Conservation (phyloP, 1,140 invertebrate species). For the Leptopilina clavipes region DNA sequence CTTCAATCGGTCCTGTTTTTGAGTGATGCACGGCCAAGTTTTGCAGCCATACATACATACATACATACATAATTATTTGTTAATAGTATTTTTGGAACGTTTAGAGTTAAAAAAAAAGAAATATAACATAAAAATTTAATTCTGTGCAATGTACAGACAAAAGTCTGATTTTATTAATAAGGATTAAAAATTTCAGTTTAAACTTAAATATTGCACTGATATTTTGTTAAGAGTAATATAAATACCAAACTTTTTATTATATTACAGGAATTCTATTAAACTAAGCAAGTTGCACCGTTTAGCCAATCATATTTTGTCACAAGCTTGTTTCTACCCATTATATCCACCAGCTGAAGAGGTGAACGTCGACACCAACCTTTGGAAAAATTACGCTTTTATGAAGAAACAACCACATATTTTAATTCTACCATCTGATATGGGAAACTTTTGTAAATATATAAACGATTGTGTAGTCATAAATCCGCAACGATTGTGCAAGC, state of each 20-base stretch:
- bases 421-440: conserved; percentile 88
- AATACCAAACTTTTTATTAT: conserved; percentile 22
- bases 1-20: too few relatives aligned
- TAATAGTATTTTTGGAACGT: too few relatives aligned
- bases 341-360: conserved; percentile 82
- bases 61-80: too few relatives aligned
- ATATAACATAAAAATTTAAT: too few relatives aligned
- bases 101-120: too few relatives aligned
- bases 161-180: too few relatives aligned
- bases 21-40: too few relatives aligned
- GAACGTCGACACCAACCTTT: conserved; percentile 82
- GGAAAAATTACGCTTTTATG: conserved; percentile 81
- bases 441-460: conserved; percentile 87
- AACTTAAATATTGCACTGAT: too few relatives aligned
- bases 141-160: too few relatives aligned
- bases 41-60: too few relatives aligned
- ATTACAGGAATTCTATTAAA: conserved; percentile 61
- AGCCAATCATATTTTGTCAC: conserved; percentile 83
- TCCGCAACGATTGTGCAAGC: conserved; percentile 87
- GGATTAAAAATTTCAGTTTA: neutral
- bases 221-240: too few relatives aligned
- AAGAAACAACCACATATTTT: conserved; percentile 86
- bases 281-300: conserved; percentile 82
- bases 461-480: conserved; percentile 88
- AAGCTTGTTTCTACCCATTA: conserved; percentile 88